Conservation (phyloP, 1,140 invertebrate genomes). For the Drosophila nigrodunni region DNA sequence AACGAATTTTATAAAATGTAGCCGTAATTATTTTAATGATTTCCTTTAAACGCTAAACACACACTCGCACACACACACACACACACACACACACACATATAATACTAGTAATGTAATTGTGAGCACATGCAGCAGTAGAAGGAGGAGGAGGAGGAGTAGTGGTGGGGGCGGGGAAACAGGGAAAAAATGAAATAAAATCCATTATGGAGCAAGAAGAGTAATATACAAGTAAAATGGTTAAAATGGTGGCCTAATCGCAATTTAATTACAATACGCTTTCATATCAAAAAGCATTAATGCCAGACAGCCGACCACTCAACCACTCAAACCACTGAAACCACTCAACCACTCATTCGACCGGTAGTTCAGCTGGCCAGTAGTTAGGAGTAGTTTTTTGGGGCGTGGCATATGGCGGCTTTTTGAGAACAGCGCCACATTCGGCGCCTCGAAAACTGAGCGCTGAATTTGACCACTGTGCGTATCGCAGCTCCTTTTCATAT, state of each 20-base stretch:
- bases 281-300: conserved; percentile 83
- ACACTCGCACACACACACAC: conserved; percentile 10
- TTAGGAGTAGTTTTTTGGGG: conserved; percentile 29
- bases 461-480: conserved; percentile 26
- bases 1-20: conserved; percentile 78
- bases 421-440: conserved; percentile 57
- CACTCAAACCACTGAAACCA: conserved; percentile 14
- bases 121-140: conserved; percentile 31
- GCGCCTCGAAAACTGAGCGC: conserved; percentile 14
- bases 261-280: conserved; percentile 84
- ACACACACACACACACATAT: background rate
- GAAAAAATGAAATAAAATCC: conserved; percentile 80
- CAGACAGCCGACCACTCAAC: conserved; percentile 42
- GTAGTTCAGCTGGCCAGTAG: conserved; percentile 9
- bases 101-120: conserved; percentile 73
- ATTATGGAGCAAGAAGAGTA: conserved; percentile 81
- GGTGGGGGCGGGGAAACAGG: background rate
- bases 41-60: conserved; percentile 74
- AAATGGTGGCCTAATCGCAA: conserved; percentile 84
- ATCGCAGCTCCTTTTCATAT: conserved; percentile 73
- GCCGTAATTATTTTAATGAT: conserved; percentile 82
- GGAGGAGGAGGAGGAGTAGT: conserved; percentile 1
- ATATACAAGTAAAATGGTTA: conserved; percentile 81
- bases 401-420: conserved; percentile 47
- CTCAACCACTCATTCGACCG: conserved; percentile 6